Conservation (phyloP, 2,113 vertebrate genomes). For the Pipra filicauda region DNA sequence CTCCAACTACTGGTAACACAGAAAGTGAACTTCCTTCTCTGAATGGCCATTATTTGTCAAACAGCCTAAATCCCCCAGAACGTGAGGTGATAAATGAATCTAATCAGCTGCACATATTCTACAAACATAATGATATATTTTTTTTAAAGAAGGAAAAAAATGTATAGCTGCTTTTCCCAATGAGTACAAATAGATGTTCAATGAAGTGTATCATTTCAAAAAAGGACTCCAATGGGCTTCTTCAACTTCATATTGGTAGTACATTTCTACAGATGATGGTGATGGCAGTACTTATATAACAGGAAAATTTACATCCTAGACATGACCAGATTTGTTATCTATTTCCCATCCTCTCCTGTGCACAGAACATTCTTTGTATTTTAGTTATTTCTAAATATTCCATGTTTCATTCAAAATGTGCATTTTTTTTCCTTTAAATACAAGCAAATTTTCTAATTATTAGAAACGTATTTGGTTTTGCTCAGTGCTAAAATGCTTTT, state of each 20-base stretch:
- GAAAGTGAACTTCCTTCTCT: not conserved
- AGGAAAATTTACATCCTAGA: not conserved
- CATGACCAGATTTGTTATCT: not conserved
- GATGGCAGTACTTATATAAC: not conserved
- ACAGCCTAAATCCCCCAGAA: not conserved
- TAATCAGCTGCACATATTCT: not conserved
- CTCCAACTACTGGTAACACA: not conserved
- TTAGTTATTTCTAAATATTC: not conserved
- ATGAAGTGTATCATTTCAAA: not conserved
- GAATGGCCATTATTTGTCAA: not conserved
- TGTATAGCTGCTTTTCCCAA: not conserved
- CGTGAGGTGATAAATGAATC: not conserved
- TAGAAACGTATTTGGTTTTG: not conserved
- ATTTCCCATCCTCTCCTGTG: not conserved
- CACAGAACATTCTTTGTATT: not conserved
- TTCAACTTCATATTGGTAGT: not conserved
- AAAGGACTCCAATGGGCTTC: not conserved
- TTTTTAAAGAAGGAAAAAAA: not conserved
- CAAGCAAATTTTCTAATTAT: not conserved
- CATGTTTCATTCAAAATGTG: not conserved
- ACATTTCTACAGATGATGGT: not conserved
- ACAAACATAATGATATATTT: not conserved
- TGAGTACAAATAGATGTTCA: not conserved
- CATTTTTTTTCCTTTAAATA: not conserved
- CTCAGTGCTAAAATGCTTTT: not conserved